These are phyloP conservation scores for Amphiprion percula DNA, from an alignment of 2,113 vertebrate species.

Conservation along the genomic window DNA sequence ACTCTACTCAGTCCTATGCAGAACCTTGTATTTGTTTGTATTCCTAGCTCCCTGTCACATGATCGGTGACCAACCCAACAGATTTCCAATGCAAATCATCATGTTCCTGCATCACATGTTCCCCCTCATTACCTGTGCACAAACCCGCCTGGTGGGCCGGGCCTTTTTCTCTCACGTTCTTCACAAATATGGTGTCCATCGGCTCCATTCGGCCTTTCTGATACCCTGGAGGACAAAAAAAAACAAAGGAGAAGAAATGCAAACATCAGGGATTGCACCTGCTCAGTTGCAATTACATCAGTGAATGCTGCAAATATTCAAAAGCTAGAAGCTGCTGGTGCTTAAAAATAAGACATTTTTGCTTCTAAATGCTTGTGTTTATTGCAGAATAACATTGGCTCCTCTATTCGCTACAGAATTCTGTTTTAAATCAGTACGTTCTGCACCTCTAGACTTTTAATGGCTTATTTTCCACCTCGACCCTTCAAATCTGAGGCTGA, in stretches of 20 bases:
- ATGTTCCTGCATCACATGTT: conserved; percentile 5
- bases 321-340: no score
- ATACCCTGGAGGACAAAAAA: conserved; percentile 69
- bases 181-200: conserved; percentile 99
- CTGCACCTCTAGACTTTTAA: no score
- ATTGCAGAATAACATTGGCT: no score
- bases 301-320: no score
- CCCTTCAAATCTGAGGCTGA: no score
- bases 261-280: neutral
- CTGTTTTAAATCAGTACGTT: no score
- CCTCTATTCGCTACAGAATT: no score
- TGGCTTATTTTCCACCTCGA: no score
- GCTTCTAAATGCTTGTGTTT: no score
- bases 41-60: conserved; percentile 4
- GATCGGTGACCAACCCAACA: neutral
- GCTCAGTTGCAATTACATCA: neutral
- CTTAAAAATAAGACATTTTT: no score
- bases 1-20: no score
- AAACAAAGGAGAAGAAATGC: neutral
- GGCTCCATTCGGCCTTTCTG: conserved; percentile 90
- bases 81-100: conserved; percentile 69
- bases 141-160: conserved; percentile 94
- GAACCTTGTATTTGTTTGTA: neutral
- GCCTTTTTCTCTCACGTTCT: conserved; percentile 94
- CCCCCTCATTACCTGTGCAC: conserved; percentile 88